Percentiles rank a stretch among this genome's conserved stretches.
Evolutionary conservation across 2,888 invertebrate genomes (phyloP).

Genomic region (Trissoscelio sp.): DNA sequence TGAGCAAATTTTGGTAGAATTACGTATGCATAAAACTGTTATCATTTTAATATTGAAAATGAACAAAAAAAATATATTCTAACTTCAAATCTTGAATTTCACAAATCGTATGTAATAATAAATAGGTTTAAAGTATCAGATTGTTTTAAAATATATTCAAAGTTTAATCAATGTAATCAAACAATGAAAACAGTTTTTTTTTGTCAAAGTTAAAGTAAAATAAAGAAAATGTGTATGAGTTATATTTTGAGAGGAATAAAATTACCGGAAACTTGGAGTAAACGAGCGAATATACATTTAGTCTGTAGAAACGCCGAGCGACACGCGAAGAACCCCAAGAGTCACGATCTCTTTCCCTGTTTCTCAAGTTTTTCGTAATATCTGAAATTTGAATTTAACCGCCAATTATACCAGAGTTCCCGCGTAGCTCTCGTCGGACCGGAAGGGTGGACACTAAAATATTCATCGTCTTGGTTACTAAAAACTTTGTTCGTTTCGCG

Average conservation of each 20-base stretch:
- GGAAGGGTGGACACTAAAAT: conserved; percentile 77
- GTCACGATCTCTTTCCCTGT: conserved; percentile 69
- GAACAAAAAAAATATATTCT: not conserved
- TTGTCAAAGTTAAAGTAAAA: not conserved
- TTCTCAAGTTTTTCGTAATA: conserved; percentile 77
- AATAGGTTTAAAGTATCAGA: conserved; percentile 1
- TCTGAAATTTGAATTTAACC: conserved; percentile 82
- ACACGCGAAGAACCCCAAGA: conserved; percentile 67
- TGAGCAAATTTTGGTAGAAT: conserved; percentile 59
- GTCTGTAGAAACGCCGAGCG: conserved; percentile 61
- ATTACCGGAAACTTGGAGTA: conserved; percentile 60
- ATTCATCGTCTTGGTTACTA: conserved; percentile 79
- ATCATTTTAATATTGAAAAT: conserved; percentile 8
- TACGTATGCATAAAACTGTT: conserved; percentile 14
- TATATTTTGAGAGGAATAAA: conserved; percentile 54
- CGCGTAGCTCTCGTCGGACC: conserved; percentile 65
- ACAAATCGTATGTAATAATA: not conserved
- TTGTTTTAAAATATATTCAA: no score
- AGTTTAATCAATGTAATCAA: no score
- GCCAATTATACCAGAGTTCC: conserved; percentile 74
- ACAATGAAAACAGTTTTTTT: no score
- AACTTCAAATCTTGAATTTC: not conserved
- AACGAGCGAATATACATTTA: conserved; percentile 65
- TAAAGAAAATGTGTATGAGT: conserved; percentile 18
- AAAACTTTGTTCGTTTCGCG: conserved; percentile 77